Conservation (phyloP, 2,113 vertebrate genomes). For the Dipodomys ordii region DNA sequence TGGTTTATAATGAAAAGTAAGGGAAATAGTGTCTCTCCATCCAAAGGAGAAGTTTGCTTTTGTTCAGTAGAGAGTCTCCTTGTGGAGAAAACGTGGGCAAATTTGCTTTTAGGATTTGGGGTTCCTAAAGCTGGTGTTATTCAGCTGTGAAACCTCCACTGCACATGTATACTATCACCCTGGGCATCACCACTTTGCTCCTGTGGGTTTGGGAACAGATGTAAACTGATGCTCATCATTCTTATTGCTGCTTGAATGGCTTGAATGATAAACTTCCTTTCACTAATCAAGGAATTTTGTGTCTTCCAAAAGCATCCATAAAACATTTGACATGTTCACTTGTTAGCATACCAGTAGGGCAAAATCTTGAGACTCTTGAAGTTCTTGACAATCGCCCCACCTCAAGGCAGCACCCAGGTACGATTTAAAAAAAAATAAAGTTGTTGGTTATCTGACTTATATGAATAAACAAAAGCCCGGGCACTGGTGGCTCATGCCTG, state of each 20-base stretch:
- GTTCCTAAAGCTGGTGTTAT: neutral
- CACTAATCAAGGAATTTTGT: neutral
- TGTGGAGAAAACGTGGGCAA: neutral
- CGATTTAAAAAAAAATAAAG: neutral
- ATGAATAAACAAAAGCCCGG: neutral
- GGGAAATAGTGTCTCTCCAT: neutral
- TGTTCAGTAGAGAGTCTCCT: neutral
- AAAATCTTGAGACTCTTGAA: neutral
- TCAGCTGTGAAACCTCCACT: neutral
- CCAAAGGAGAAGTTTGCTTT: constrained; percentile 16
- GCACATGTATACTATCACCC: neutral
- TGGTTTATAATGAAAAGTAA: neutral
- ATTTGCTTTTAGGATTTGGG: neutral
- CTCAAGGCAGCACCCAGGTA: neutral
- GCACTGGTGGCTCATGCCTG: no score
- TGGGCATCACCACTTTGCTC: neutral
- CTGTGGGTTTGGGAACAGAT: neutral
- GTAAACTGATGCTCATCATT: neutral
- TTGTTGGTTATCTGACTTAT: neutral
- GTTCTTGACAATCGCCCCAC: neutral
- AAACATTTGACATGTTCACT: neutral
- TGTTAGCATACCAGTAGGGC: neutral
- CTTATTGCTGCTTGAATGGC: neutral
- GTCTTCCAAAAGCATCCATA: neutral
- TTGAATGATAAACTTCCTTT: neutral